Base-by-base conservation (phyloP, 1,140 invertebrate species). In the Stegodyphus mimosarum region DNA sequence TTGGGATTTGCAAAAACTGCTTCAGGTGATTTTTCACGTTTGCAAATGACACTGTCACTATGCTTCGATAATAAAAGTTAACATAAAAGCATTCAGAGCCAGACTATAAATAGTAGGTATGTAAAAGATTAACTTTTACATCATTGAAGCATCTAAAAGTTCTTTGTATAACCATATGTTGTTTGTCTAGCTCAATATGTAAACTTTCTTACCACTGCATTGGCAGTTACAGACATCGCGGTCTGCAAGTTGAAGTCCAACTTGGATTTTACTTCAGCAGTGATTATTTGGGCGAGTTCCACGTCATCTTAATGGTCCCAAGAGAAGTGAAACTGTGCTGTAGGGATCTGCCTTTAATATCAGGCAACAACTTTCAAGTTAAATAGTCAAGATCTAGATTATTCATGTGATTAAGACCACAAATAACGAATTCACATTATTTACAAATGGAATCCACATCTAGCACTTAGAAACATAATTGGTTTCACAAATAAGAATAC, bases 361-460 rank as follows among this genome's bases (percentile, higher is more conserved):
- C 51, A 74, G 80, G 80, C 71, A 83, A 64, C 17, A 66, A 72
- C 52, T 70, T 66, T 77, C 7, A 53, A 7, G 18, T 80, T 60
- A 64, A 53, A 74, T 52, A 83, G 80, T 83, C 73, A 84, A 18
- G 49, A 84, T 49, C 81, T 84, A 84, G 81, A 75, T 84, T 84
- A 84, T 83, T 48, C 80, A 74, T 84, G 55, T 64, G 72, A 76
- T 75, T 84, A 75, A 17, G 60, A 83, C 80, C 80, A 83, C 70
- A 64, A 83, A 83, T 69, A 75, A 84, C 81, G 81, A 84, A 84
- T 84, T 84, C 81, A 84, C 81, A 84, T 84, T 84, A 84, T 84
- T 84, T 84, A 84, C 81, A 84, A 84, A 84, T 84, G 81, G 81
- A 84, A 84, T 84, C 81, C 81, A 84, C 81, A 84, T 84, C 81